A percentile compares a stretch with the other conserved stretches of the same genome.
Conservation (phyloP, 2,888 invertebrate species). For the Caenorhabditis becei region DNA sequence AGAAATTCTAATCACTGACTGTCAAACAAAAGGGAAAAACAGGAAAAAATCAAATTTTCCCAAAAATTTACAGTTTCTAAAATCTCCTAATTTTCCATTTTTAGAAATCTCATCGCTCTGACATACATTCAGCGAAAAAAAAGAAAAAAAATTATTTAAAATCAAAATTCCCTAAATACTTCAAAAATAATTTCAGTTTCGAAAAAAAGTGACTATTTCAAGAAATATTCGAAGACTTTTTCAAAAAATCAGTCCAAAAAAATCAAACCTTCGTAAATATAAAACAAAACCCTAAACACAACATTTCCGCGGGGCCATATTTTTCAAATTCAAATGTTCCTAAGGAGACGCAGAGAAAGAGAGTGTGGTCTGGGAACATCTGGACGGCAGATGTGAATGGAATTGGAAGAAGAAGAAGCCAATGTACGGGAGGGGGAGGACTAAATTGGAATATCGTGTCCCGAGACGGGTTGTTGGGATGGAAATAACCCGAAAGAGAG, state of each 20-base stretch:
- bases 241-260: background rate
- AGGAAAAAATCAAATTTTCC: too few relatives aligned
- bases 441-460: background rate
- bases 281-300: background rate
- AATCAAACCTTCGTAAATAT: background rate
- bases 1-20: too few relatives aligned
- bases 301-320: too few relatives aligned
- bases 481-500: background rate
- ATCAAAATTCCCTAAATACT: too few relatives aligned
- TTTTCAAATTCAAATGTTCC: background rate
- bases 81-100: too few relatives aligned
- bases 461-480: too few relatives aligned
- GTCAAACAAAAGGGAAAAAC: too few relatives aligned
- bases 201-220: background rate
- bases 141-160: background rate
- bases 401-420: background rate
- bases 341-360: constrained; percentile 6
- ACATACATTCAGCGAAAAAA: background rate
- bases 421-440: constrained; percentile 1
- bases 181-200: constrained; percentile 2
- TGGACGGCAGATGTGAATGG: constrained; percentile 28
- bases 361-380: constrained; percentile 37
- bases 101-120: background rate
- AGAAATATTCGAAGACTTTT: background rate
- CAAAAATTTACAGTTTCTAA: too few relatives aligned